Percentiles rank a stretch among this genome's conserved stretches.
Evolutionary conservation across 2,888 invertebrate species (phyloP).

Genomic region (Polyploca ridens): DNA sequence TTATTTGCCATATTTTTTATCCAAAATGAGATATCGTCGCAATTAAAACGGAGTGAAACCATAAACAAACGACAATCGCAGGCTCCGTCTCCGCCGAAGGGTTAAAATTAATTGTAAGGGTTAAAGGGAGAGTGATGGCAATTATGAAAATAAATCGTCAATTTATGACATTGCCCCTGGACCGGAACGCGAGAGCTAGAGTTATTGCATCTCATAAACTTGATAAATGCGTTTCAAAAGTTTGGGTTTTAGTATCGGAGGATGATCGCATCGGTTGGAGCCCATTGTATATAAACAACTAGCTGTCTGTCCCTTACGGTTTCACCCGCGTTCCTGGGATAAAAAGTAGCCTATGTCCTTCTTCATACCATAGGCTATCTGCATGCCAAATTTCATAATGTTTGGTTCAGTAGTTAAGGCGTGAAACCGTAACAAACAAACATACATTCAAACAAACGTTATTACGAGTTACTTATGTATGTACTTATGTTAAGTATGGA

Average conservation of each 20-base stretch:
- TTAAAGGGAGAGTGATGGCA: constrained; percentile 9
- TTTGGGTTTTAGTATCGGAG: background rate
- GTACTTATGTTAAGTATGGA: too few species aligned
- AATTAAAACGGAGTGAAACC: background rate
- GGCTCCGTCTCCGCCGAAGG: background rate
- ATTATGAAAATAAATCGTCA: constrained; percentile 47
- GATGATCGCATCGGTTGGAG: background rate
- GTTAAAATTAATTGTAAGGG: background rate
- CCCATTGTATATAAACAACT: background rate
- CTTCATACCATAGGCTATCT: too few species aligned
- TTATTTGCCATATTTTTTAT: background rate
- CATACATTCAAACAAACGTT: too few species aligned
- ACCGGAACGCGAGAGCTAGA: constrained; percentile 13
- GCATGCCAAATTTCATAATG: too few species aligned
- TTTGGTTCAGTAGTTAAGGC: too few species aligned
- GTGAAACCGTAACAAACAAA: too few species aligned
- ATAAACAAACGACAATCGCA: constrained; percentile 1
- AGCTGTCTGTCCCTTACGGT: too few species aligned
- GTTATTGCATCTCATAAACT: constrained; percentile 19
- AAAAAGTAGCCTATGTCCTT: too few species aligned
- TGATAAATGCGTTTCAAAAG: constrained; percentile 10
- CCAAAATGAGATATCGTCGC: background rate
- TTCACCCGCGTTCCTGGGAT: too few species aligned
- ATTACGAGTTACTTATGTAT: too few species aligned
- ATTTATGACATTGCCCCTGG: constrained; percentile 33